Conservation (phyloP, 2,888 invertebrate species). For the Acanthosoma haemorrhoidale region DNA sequence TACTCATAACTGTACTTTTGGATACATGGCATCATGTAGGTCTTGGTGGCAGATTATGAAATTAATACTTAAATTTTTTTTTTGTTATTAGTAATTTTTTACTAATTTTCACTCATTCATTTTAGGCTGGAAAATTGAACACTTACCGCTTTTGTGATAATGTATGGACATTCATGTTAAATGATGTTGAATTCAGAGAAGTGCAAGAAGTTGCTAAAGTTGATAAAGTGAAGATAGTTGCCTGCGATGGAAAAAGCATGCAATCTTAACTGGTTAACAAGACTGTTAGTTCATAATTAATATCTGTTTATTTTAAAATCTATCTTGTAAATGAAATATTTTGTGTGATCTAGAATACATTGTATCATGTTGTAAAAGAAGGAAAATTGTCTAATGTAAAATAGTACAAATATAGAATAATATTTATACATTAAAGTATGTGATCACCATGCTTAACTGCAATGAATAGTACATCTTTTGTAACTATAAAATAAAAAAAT, state of each 20-base stretch:
- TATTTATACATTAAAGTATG: no score
- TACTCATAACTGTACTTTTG: no score
- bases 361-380: no score
- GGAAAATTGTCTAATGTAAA: no score
- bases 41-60: not conserved
- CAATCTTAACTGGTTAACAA: not conserved
- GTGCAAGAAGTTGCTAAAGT: conserved; percentile 88
- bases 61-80: not conserved
- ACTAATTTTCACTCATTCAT: no score
- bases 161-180: conserved; percentile 99
- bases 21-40: not conserved
- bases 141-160: conserved; percentile 93
- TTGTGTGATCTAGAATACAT: no score
- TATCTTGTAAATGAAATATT: no score
- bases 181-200: conserved; percentile 95
- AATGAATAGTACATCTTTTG: no score
- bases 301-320: not conserved
- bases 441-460: no score
- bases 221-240: conserved; percentile 94
- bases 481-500: no score
- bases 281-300: not conserved
- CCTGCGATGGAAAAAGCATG: conserved; percentile 90
- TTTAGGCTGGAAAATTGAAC: conserved; percentile 55
- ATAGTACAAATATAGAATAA: no score
- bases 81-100: no score